Evolutionary conservation across 2,888 invertebrate genomes (phyloP), one percentile per base, ranked within the genome.

Genomic region (Byasa hedistus): DNA sequence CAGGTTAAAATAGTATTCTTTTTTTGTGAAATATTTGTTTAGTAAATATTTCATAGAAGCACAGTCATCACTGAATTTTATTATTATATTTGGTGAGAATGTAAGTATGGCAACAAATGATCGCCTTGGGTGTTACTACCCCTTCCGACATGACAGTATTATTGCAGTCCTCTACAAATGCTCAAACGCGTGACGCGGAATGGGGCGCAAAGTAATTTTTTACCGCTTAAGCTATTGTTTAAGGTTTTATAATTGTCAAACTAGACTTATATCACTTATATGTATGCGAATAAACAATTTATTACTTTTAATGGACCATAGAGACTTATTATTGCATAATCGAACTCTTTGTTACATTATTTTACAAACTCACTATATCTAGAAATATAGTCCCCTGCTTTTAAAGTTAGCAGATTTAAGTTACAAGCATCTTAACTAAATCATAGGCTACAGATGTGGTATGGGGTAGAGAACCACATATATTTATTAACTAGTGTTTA

Each of bases 241-340:
- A 76, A 76, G 69, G 71, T 73, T 75, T 75, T 64, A 73, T 76
- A 76, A 75, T 76, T 74, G 76, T 81, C 75, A 72, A 75, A 79
- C 71, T 80, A 81, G 78, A 79, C 79, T 78, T 76, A 72, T 77
- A 78, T 78, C 74, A 77, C 67, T 58, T 63, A 67, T 57, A 76
- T 78, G 75, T 79, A 76, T 76, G 75, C 73, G 66, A 76, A 74
- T 75, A 73, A 67, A 59, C 22, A 24, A 64, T 61, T 64, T 64
- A 68, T 64, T 64, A 68, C 48, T 61, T 68, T 67, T 68, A 68
- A 64, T 61, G 57, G 61, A 68, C 61, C 74, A 72, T 72, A 77
- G 78, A 79, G 69, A 73, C 71, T 70, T 73, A 77, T 78, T 72
- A 75, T 78, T 80, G 74, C 71, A 72, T 76, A 76, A 76, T 77